Percentiles rank a stretch among this genome's conserved stretches.
Evolutionary conservation across 2,113 vertebrate genomes (phyloP).

Genomic region (Sinocyclocheilus anophthalmus): DNA sequence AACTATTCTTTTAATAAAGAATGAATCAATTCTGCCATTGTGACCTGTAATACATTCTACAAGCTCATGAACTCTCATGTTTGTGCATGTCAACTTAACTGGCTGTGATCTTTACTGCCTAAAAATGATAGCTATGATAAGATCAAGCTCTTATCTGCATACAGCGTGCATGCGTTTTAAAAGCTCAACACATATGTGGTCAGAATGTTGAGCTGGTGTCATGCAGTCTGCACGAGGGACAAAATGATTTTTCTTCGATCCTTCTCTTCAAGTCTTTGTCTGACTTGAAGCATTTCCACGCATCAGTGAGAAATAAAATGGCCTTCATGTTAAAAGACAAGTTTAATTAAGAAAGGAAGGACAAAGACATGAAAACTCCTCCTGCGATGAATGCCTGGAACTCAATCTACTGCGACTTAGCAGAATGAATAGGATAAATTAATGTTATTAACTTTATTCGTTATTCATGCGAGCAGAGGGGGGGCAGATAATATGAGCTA

Average conservation of each 20-base stretch:
- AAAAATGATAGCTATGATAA: conserved; percentile 43
- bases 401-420: conserved; percentile 47
- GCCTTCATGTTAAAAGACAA: conserved; percentile 56
- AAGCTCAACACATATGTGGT: not conserved
- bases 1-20: not conserved
- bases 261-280: conserved; percentile 37
- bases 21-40: conserved; percentile 1
- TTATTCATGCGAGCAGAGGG: conserved; percentile 38
- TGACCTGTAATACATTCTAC: not conserved
- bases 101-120: conserved; percentile 41
- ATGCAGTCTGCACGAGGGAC: not conserved
- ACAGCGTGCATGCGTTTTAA: conserved; percentile 31
- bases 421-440: conserved; percentile 54
- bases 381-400: conserved; percentile 38
- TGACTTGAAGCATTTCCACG: conserved; percentile 32
- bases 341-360: conserved; percentile 58
- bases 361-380: conserved; percentile 56
- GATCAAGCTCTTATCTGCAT: conserved; percentile 46
- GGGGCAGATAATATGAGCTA: conserved; percentile 24
- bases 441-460: conserved; percentile 56
- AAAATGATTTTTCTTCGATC: conserved; percentile 6
- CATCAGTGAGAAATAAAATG: conserved; percentile 40
- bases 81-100: conserved; percentile 38
- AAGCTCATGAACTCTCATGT: conserved; percentile 5
- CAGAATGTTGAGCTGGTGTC: conserved; percentile 17